Conservation (phyloP, 2,888 invertebrate genomes). For the Bhutanitis thaidina region DNA sequence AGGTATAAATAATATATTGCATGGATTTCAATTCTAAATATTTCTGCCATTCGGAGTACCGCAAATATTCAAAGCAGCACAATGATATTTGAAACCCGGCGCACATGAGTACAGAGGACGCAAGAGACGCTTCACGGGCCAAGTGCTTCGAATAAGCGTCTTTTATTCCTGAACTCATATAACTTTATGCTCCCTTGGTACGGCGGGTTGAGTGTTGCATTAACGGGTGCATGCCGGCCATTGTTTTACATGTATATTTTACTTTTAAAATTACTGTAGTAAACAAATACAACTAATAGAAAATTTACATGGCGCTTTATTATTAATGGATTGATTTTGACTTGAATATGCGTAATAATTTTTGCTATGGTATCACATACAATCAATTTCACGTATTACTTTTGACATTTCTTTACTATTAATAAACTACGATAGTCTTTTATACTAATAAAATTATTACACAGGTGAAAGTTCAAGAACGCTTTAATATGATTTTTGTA, state of each 20-base stretch:
- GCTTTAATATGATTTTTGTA: too few species aligned
- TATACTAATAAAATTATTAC: too few species aligned
- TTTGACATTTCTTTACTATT: too few species aligned
- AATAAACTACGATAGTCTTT: too few species aligned
- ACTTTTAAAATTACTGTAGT: neutral
- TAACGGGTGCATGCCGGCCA: constrained; percentile 22
- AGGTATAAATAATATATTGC: constrained; percentile 12
- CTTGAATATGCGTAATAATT: too few species aligned
- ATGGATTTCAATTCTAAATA: constrained; percentile 9
- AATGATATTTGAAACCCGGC: constrained; percentile 33
- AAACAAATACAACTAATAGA: too few species aligned
- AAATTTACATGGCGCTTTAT: too few species aligned
- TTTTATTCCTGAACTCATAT: constrained; percentile 40
- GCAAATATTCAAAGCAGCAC: constrained; percentile 35
- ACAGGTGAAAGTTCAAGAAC: too few species aligned
- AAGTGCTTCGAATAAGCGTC: constrained; percentile 42
- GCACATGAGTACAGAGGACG: constrained; percentile 34
- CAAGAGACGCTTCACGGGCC: constrained; percentile 50
- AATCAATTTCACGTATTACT: too few species aligned
- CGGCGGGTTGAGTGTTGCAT: constrained; percentile 29
- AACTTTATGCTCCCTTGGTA: constrained; percentile 43
- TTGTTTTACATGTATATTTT: constrained; percentile 30
- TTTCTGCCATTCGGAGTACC: constrained; percentile 13
- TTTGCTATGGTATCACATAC: too few species aligned
- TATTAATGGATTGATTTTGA: too few species aligned